Evolutionary conservation across 92 coral and sea anemone species (phyloP), one percentile per base, ranked within the genome.

Genomic region (Micromussa lordhowensis): DNA sequence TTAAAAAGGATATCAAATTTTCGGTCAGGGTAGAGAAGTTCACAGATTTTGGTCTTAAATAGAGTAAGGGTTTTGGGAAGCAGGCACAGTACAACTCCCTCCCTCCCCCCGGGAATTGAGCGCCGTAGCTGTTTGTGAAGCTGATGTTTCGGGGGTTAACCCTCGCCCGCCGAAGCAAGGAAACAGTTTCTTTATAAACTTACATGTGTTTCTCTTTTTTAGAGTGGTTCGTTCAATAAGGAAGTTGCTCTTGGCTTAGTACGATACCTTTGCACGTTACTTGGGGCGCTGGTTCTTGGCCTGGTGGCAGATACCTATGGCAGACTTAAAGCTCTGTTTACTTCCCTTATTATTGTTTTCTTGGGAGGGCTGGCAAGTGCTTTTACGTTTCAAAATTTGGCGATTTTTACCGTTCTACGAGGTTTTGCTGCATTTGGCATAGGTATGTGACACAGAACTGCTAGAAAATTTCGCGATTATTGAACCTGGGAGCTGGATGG

Each of bases 301-400:
- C 63, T 85, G 24, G 75, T 75, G 30, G 96, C 98, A 51, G 98
- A 95, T 79, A 84, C 77, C 16, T 89, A 15, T 78, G 98, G 98
- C 34, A 87, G 98, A 73, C 91, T 81, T 26, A 87, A 76, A 53
- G 88, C 91, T 34, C 90, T 95, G 22, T 92, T 91, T 29, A 80
- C 83, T 2, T 84, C 89, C 34, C 82, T 92, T 51, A 72, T 79
- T 24, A 26, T 95, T n/a, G 91, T 90, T 79, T 93, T 91, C 78
- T 0, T 86, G 22, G 88, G 92, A 9, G 96, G 94, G 31, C 75
- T 95, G 26, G 28, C 88, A n/a, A 89, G 94, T 32, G 79, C 95
- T 13, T 79, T 95, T 51, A 84, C 94, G 72, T 75, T 89, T 24
- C 54, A 79, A 28, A 64, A 26, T n/a, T 81, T 89, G 34, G 16